phyloP scores from a whole-genome alignment of 2,888 invertebrate genomes.

The Galeopsomyia nigrocyanea region DNA sequence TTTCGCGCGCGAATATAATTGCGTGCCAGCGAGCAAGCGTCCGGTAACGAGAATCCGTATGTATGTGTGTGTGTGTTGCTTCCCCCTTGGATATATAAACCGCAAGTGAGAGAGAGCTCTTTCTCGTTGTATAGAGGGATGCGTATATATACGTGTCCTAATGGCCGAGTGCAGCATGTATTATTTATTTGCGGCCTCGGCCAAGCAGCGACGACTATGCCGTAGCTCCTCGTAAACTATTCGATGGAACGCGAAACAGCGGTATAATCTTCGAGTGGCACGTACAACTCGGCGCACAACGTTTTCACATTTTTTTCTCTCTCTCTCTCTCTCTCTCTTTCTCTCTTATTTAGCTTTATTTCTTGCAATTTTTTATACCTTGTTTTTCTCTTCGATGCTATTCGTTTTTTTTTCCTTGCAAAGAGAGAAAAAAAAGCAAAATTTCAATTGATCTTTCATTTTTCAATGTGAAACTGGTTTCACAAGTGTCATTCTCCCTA shows the following conservation, averaged over 20 bases:
- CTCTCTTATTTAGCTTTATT: not conserved
- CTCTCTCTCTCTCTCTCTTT: not conserved
- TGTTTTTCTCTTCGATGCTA: constrained; percentile 9
- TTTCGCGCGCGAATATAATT: constrained; percentile 21
- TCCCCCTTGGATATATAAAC: constrained; percentile 12
- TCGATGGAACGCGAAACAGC: constrained; percentile 19
- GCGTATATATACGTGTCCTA: constrained; percentile 31
- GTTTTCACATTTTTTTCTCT: constrained; percentile 1
- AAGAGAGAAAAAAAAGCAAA: too few relatives aligned
- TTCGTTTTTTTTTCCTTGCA: not conserved
- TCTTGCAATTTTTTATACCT: not conserved
- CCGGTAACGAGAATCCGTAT: constrained; percentile 5
- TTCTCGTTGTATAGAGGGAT: constrained; percentile 2
- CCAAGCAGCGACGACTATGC: constrained; percentile 7
- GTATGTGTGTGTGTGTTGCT: not conserved
- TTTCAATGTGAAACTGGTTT: too few relatives aligned
- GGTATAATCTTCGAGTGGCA: constrained; percentile 39
- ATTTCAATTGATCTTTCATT: too few relatives aligned
- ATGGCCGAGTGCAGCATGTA: constrained; percentile 40
- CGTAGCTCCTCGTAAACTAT: constrained; percentile 30
- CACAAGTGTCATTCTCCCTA: too few relatives aligned
- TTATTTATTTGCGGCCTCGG: constrained; percentile 30
- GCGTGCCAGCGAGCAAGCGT: not conserved
- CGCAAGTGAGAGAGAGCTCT: constrained; percentile 16
- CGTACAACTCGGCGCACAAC: constrained; percentile 27